These are phyloP conservation scores for Nycticorax nycticorax DNA, from an alignment of 2,113 vertebrate genomes.

Conservation along the genomic window DNA sequence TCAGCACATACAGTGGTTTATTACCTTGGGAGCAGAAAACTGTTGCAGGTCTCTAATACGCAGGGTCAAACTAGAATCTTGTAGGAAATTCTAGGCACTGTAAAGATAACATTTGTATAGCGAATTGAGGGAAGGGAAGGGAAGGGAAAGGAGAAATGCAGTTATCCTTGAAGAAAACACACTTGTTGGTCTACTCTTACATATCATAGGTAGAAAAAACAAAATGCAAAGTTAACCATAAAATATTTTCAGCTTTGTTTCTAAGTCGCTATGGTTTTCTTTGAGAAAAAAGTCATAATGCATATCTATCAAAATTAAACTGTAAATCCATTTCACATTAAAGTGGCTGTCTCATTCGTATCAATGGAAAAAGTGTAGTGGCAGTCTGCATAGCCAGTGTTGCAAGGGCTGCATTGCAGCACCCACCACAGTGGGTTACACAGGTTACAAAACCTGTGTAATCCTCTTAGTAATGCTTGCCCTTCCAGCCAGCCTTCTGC, in stretches of 20 bases:
- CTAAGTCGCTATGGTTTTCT: background rate
- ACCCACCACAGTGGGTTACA: background rate
- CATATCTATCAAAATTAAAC: background rate
- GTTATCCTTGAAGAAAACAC: background rate
- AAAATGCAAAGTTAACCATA: background rate
- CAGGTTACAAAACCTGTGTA: background rate
- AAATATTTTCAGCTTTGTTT: background rate
- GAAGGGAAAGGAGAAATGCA: background rate
- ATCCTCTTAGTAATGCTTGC: background rate
- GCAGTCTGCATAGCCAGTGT: background rate
- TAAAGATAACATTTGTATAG: background rate
- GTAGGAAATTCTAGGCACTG: background rate
- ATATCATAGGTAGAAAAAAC: background rate
- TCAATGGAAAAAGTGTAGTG: background rate
- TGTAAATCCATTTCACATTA: background rate
- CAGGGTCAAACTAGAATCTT: background rate
- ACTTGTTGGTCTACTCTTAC: background rate
- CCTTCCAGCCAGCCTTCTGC: background rate
- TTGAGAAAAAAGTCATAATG: background rate
- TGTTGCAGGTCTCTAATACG: background rate
- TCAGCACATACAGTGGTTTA: background rate
- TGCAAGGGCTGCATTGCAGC: background rate
- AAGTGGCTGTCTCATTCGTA: background rate
- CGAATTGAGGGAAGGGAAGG: background rate
- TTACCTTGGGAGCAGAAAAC: background rate